phyloP scores from a whole-genome alignment of 2,797 vertebrate genomes.

The Oryzias sinensis region DNA sequence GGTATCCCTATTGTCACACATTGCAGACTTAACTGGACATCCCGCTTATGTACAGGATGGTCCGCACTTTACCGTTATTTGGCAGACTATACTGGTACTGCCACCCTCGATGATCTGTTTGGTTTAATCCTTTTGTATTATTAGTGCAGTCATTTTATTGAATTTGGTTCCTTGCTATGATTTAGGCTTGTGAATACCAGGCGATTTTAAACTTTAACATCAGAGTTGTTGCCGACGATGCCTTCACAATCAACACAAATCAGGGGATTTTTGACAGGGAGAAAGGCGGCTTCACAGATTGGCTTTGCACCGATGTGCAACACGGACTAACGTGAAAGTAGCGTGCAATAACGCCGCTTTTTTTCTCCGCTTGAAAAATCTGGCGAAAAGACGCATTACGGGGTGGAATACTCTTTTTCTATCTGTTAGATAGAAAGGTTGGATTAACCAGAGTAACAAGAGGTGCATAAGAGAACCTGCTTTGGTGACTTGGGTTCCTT shows the following conservation, averaged over 20 bases:
- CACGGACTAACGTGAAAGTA: no score
- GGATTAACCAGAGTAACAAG: conserved; percentile 51
- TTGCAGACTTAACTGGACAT: conserved; percentile 35
- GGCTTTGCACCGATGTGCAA: no score
- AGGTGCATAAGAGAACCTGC: conserved; percentile 39
- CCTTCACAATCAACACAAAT: no score
- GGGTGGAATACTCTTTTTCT: neutral
- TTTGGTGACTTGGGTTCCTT: conserved; percentile 38
- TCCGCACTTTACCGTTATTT: neutral
- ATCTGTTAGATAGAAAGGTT: conserved; percentile 41
- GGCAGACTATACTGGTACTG: conserved; percentile 29
- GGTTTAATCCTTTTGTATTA: conserved; percentile 45
- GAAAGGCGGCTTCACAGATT: no score
- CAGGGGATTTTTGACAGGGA: no score
- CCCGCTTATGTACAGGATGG: conserved; percentile 11
- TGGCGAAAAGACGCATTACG: no score
- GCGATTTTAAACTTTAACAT: no score
- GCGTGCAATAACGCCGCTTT: no score
- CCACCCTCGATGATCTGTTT: conserved; percentile 5
- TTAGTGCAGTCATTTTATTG: conserved; percentile 40
- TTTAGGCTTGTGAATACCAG: conserved; percentile 20
- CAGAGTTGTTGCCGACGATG: no score
- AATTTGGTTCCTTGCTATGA: no score
- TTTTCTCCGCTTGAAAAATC: no score
- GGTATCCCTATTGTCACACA: no score